Percentiles rank a stretch among this genome's conserved stretches.
phyloP scores from a whole-genome alignment of 1,140 invertebrate species.

The Gerris buenoi region DNA sequence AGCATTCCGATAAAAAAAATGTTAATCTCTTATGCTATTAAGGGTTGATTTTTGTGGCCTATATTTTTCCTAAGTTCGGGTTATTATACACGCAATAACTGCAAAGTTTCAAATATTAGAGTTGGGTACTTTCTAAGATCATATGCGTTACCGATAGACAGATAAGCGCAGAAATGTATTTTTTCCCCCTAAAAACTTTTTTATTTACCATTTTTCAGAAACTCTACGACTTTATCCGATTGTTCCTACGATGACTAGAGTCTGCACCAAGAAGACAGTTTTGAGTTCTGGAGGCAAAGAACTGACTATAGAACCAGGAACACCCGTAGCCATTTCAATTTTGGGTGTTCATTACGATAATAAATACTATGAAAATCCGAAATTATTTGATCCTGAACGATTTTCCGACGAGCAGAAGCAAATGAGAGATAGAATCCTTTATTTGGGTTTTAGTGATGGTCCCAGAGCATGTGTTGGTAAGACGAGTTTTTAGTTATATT shows the following conservation, averaged over 20 bases:
- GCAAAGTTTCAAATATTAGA: no score
- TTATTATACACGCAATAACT: no score
- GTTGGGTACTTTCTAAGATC: no score
- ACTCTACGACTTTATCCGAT: neutral
- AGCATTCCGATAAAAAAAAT: no score
- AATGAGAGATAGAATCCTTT: neutral
- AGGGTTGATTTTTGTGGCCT: no score
- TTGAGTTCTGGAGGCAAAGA: neutral
- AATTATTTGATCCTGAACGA: neutral
- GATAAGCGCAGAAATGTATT: no score
- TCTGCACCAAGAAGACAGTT: neutral
- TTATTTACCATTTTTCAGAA: no score
- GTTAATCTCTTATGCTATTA: no score
- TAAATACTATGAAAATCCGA: neutral
- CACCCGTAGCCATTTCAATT: neutral
- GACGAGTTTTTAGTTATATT: no score
- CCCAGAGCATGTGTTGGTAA: neutral
- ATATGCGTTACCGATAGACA: no score
- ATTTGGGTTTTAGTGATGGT: neutral
- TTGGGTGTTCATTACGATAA: neutral
- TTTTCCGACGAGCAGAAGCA: neutral
- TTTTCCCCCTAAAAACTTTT: no score
- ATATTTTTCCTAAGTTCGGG: no score
- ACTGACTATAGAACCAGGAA: neutral
- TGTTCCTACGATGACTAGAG: neutral